Evolutionary conservation across 2,113 vertebrate genomes (phyloP).

Genomic region (Grus americana): DNA sequence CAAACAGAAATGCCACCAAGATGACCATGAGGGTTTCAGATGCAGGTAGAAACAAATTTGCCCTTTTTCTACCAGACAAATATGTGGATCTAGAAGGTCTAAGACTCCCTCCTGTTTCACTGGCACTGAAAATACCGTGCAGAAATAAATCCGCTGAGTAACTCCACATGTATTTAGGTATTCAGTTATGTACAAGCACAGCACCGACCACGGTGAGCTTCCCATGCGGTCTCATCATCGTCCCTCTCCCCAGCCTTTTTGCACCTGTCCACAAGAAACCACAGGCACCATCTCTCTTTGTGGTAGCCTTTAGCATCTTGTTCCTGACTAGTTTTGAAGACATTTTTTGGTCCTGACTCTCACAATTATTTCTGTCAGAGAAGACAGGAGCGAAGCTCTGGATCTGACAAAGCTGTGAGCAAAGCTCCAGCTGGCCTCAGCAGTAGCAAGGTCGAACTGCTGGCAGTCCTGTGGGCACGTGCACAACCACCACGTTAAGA

Average conservation of each 20-base stretch:
- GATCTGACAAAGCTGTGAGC: neutral
- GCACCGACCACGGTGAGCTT: neutral
- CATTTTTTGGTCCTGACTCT: neutral
- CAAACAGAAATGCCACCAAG: neutral
- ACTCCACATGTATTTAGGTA: neutral
- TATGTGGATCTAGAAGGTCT: neutral
- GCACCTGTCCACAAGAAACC: neutral
- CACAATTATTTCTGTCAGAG: neutral
- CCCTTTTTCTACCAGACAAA: neutral
- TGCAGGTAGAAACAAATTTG: neutral
- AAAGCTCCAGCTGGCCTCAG: neutral
- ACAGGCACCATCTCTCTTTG: neutral
- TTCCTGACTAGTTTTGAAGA: neutral
- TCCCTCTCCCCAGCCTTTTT: neutral
- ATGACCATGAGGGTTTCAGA: neutral
- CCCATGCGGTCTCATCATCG: neutral
- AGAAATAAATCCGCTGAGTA: neutral
- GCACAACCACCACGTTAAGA: neutral
- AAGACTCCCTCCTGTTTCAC: neutral
- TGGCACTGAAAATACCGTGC: neutral
- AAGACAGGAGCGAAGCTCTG: neutral
- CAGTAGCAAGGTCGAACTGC: accelerated
- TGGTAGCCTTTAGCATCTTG: neutral
- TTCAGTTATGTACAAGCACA: neutral
- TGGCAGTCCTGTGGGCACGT: neutral